Base-by-base conservation (phyloP, 2,113 vertebrate species). In the Dicaeum eximium region DNA sequence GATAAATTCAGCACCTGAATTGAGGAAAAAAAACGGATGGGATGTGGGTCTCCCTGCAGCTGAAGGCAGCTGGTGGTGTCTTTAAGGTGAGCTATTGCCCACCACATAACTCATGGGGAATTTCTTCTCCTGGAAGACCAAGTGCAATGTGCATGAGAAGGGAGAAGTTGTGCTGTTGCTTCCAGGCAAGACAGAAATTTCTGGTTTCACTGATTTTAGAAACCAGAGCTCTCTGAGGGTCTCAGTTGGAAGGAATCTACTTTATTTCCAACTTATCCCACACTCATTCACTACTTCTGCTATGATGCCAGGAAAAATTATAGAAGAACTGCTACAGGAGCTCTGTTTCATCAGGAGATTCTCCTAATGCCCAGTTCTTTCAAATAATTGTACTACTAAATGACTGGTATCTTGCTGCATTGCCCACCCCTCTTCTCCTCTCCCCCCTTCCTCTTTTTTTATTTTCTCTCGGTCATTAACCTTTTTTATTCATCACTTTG, bases 351-450 rank as follows among this genome's bases (percentile, higher is more conserved):
- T 19, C 38, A 80, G 31, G 16, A 75, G 17, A 65, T 40, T 72
- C 42, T 77, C 25, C 13, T 50, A 69, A 65, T 64, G 13, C 20
- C 65, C 27, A 38, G 17, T 38, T 30, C 30, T 25, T 83, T 77
- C 44, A 86, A 90, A 75, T 22, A 77, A 10, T 37, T 33, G 14
- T 40, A 56, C 9, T 44, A n/a, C 56, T 88, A 79, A 72, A 93
- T 3, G 2, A 57, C 25, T 69, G 7, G 6, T 50, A 51, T 45
- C 53, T 72, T 69, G 15, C 51, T 45, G 38, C 38, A 16, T n/a
- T 81, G 19, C 28, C 33, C 0, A 0, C 5, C 6, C 7, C 19
- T 37, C 23, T 66, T 70, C 11, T 47, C 9, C 10, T 33, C 1
- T 66, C 6, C 3, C 10, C 2, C 0, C 7, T 8, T 13, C 5